Base-by-base conservation (phyloP, 2,113 vertebrate species). In the Lepus europaeus region DNA sequence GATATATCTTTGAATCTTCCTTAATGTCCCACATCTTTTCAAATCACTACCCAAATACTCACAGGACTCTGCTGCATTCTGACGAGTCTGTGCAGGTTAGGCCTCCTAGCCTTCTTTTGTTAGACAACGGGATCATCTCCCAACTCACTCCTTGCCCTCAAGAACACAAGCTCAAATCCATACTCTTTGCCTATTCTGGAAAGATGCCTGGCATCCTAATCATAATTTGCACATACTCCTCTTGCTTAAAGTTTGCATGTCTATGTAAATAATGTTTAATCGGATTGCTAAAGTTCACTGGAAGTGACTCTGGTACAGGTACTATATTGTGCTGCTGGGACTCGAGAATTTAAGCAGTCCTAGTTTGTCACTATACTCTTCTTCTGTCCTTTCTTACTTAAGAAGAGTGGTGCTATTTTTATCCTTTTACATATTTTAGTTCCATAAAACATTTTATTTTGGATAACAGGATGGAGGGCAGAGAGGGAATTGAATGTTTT, bases 1-100 rank as follows among this genome's bases (percentile, higher is more conserved):
- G 23, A 27, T 59, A 84, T 73, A 70, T 88, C 73, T 14, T 51
- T 27, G 19, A 93, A 72, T 83, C 10, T 2, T 84, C 56, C 19
- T 70, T 17, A 90, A 53, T 90, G 82, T 95, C 25, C 31, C 22
- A 49, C 36, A 9, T 19, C 20, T 94, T 90, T 7, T 92, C n/a
- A 56, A 68, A 53, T 39, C 4, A 5, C 19, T 64, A 87, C 36
- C 7, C 56, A 61, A 80, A 59, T 29, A 53, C 19, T 19, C 56
- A 59, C 17, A 17, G 31, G 25, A 56, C 1, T 74, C 12, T 19
- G 14, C 14, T 84, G 63, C 23, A 51, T 87, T 72, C 1, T 49
- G 20, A 86, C 61, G 3, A 74, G 20, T 89, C 13, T 76, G 3
- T 36, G 8, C 13, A 69, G 61, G 2, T 51, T 31, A n/a, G 4